Base-by-base conservation (phyloP, 1,140 invertebrate species). In the Parasteatoda tepidariorum region DNA sequence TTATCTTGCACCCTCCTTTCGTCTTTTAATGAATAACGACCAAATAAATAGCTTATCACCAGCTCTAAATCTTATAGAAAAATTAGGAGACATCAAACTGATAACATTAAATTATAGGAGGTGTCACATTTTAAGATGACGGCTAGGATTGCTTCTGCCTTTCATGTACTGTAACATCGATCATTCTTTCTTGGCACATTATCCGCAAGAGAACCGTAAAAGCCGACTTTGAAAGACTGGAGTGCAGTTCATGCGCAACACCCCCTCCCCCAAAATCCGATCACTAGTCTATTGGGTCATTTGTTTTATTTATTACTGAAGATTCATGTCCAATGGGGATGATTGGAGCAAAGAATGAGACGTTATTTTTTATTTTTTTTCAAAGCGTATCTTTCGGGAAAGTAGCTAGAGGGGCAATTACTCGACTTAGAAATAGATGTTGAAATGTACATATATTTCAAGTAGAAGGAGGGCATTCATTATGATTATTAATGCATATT, bases 91-190 rank as follows among this genome's bases (percentile, higher is more conserved):
- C 62, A 78, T 66, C 74, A 64, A 41, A 48, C 38, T 64, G 74
- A 78, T 78, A 78, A 78, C 74, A 66, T 64, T 78, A 66, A 78
- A 48, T 78, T 78, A 78, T 78, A 78, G 74, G 62, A 64, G 74
- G 74, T 78, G 59, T 78, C 74, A 66, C 38, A 78, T 66, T 64
- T 41, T 78, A 24, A 41, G 73, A 75, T 75, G 73, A 75, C 34
- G 71, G 62, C 28, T 61, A 61, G 66, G 66, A 68, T 68, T 68
- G 66, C 66, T 33, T 68, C 66, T 24, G 9, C 24, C 38, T 33
- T 34, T 33, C 33, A 68, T 68, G 66, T 41, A 31, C 68, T n/a
- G 41, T 31, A 15, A 31, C 41, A 71, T 71, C 68, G 68, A 71
- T 71, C 41, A 71, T 28, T 33, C 22, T 34, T 38, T 26, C 66